These are phyloP conservation scores for Rhingia campestris DNA, from an alignment of 2,888 invertebrate species.

Conservation along the genomic window DNA sequence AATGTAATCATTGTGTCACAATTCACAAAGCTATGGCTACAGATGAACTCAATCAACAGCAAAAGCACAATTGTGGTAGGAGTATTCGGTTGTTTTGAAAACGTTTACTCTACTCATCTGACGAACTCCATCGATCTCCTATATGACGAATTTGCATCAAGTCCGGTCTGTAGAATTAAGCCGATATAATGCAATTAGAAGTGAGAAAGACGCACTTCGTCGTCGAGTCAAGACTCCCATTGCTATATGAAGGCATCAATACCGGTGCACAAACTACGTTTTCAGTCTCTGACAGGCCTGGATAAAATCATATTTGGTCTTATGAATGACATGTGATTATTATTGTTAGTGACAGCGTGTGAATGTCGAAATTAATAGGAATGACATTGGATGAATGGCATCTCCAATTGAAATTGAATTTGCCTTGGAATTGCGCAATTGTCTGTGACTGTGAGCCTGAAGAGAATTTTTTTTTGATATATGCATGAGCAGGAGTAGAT, in stretches of 20 bases:
- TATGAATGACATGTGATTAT: slow-evolving; percentile 70
- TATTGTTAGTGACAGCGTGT: slow-evolving; percentile 52
- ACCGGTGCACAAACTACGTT: background rate
- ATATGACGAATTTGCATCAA: background rate
- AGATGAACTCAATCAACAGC: background rate
- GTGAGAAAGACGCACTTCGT: slow-evolving; percentile 11
- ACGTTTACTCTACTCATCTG: background rate
- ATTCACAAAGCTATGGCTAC: background rate
- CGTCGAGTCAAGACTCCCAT: background rate
- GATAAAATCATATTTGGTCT: slow-evolving; percentile 45
- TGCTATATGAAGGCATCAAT: background rate
- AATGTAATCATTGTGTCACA: background rate
- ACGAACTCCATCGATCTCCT: background rate
- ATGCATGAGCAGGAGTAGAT: background rate
- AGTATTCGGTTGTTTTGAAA: background rate
- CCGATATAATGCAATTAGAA: slow-evolving; percentile 12
- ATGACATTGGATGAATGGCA: slow-evolving; percentile 63
- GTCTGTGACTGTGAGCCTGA: slow-evolving; percentile 38
- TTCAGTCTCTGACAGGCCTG: background rate
- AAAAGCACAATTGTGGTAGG: background rate
- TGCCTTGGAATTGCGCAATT: slow-evolving; percentile 61
- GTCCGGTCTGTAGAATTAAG: slow-evolving; percentile 7
- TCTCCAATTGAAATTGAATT: slow-evolving; percentile 52
- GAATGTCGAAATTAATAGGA: slow-evolving; percentile 57
- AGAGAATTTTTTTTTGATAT: slow-evolving; percentile 9